Base-by-base conservation (phyloP, 2,888 invertebrate species). In the Diadromus collaris region DNA sequence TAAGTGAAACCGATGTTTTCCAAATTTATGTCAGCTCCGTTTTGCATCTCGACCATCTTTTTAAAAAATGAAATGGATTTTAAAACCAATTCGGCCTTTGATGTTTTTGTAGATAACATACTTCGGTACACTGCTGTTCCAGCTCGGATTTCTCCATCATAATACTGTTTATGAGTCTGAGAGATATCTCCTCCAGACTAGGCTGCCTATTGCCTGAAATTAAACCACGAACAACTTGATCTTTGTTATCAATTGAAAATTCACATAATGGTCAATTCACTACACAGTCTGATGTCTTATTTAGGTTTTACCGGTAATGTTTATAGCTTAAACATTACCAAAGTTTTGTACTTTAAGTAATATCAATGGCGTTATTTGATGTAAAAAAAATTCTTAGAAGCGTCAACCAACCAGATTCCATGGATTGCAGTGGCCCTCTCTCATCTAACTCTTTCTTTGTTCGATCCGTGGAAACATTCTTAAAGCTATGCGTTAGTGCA, bases 121-220 rank as follows among this genome's bases (percentile, higher is more conserved):
- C 90, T 82, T 90, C 87, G 79, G 93, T 93, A 91, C 93, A 94
- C 85, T 95, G 94, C 74, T 94, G 93, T 80, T 95, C 94, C 56
- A 95, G 88, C 87, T 95, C 95, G 56, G 92, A 93, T 86, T 95
- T 95, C 84, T 95, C 95, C 88, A 94, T 93, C 83, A 94, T 93
- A 83, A 95, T 94, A 88, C 94, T 95, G 81, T 94, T 94, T 44
- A 95, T 93, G 74, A 95, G 89, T 89, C 94, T 95, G 34, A 96
- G 90, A 0, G 95, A 95, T 85, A 96, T 95, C 89, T 96, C 95
- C 87, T 96, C 96, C 82, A 96, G 91, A 86, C 95, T 96, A 27
- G 94, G 92, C 41, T 90, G 88, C 73, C 80, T 85, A 21, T 84
- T 84, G 60, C 83, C 90, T 89, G 54, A 24, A 79, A 80, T 67